Evolutionary conservation across 2,888 invertebrate species (phyloP).

Genomic region (Epirrhoe alternata): DNA sequence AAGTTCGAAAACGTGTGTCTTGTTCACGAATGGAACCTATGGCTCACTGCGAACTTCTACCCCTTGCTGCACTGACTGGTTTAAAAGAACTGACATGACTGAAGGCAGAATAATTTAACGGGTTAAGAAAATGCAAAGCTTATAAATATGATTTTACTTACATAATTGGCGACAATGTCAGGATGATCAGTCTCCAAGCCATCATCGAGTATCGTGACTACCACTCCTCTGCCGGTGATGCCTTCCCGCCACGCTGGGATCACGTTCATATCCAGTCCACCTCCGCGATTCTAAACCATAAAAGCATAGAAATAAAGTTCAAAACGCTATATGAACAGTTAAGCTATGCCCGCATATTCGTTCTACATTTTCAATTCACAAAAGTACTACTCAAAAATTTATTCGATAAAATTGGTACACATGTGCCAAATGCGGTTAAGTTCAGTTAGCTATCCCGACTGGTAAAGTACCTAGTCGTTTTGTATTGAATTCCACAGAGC

Average conservation of each 20-base stretch:
- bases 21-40: too few species aligned
- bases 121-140: too few species aligned
- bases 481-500: conserved; percentile 2
- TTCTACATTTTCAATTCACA: not conserved
- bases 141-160: conserved; percentile 89
- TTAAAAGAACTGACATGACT: too few species aligned
- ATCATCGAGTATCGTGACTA: conserved; percentile 98
- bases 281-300: conserved; percentile 91
- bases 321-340: not conserved
- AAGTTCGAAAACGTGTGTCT: too few species aligned
- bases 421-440: conserved; percentile 3
- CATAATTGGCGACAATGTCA: conserved; percentile 95
- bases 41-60: too few species aligned
- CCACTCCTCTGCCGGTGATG: conserved; percentile 96
- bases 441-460: conserved; percentile 3
- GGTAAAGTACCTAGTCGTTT: not conserved
- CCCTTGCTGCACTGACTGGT: too few species aligned
- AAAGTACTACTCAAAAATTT: conserved; percentile 1
- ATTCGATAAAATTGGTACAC: not conserved
- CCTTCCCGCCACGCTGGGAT: conserved; percentile 97
- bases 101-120: too few species aligned
- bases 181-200: conserved; percentile 98
- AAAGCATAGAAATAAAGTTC: not conserved
- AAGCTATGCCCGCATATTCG: not conserved
- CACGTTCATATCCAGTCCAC: conserved; percentile 98